These are phyloP conservation scores for Verasper variegatus DNA, from an alignment of 2,113 vertebrate genomes.

Conservation along the genomic window DNA sequence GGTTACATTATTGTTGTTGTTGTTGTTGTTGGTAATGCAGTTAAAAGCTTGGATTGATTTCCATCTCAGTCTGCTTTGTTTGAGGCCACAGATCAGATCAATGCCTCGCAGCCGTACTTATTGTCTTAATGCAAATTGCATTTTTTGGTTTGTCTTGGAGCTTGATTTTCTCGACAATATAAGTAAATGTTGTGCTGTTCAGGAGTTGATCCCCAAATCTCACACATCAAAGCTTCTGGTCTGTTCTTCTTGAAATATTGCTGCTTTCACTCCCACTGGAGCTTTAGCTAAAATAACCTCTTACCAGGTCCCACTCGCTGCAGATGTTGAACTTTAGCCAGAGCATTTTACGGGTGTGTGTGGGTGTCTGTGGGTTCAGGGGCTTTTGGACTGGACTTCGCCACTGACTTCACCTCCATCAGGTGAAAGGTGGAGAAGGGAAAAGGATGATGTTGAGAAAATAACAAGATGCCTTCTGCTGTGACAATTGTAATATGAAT, in stretches of 20 bases:
- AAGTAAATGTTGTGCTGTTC: background rate
- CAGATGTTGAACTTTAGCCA: conserved; percentile 33
- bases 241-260: conserved; percentile 41
- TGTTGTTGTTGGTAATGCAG: conserved; percentile 21
- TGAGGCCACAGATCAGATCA: conserved; percentile 19
- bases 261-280: conserved; percentile 53
- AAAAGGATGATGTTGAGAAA: conserved; percentile 44
- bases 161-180: background rate
- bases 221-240: background rate
- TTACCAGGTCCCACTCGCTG: conserved; percentile 37
- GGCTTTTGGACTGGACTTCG: conserved; percentile 48
- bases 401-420: conserved; percentile 46
- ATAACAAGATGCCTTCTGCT: conserved; percentile 82
- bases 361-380: conserved; percentile 37
- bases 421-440: conserved; percentile 56
- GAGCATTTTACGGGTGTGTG: conserved; percentile 54
- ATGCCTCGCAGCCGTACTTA: background rate
- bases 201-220: background rate
- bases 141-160: conserved; percentile 14
- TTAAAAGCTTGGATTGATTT: conserved; percentile 31
- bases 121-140: background rate
- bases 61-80: conserved; percentile 1
- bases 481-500: conserved; percentile 80
- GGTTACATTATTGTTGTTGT: conserved; percentile 13
- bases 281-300: conserved; percentile 29